Evolutionary conservation across 1,140 invertebrate species (phyloP), one percentile per base, ranked within the genome.

Genomic region (Anoplolepis gracilipes): DNA sequence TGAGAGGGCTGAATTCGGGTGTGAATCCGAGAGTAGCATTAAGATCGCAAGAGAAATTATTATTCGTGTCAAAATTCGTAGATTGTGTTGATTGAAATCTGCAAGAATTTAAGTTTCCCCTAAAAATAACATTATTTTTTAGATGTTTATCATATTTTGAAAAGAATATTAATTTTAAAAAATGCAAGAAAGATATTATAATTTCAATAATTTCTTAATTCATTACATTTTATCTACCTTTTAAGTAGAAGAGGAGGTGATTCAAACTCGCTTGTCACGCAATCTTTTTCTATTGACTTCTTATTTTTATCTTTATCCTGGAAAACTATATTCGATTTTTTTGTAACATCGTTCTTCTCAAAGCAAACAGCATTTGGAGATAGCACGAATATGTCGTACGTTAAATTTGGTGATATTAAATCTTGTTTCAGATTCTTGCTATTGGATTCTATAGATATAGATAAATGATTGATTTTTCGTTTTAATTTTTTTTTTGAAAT

Each of bases 351-450:
- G 13, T 13, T 39, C 2, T 62, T 22, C 3, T 33, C 36, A 61
- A 85, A 88, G 67, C 79, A 90, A n/a, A 25, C 28, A 46, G 77
- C 57, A 39, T 92, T 93, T 8, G 93, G 93, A 22, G 93, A 94
- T 57, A 49, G 64, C 59, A 87, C 88, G 79, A 90, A 92, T 7
- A 67, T 61, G 11, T 76, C 88, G 42, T 93, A 92, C 8, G 76
- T 88, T 33, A 94, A 90, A 62, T 85, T 92, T 25, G 94, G 94
- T 13, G 94, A 94, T 28, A 93, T 86, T 59, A 89, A 36, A 85
- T 28, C 85, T 62, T 84, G 72, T n/a, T n/a, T n/a, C n/a, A n/a
- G n/a, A n/a, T n/a, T n/a, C 75, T 85, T n/a, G 28, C n/a, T n/a
- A n/a, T 53, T 16, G 10, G 0, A 36, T 88, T 55, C 16, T n/a